A percentile compares a stretch with the other conserved stretches of the same genome.
These are phyloP conservation scores for Thereva nobilitata DNA, from an alignment of 2,888 invertebrate species.

Conservation along the genomic window DNA sequence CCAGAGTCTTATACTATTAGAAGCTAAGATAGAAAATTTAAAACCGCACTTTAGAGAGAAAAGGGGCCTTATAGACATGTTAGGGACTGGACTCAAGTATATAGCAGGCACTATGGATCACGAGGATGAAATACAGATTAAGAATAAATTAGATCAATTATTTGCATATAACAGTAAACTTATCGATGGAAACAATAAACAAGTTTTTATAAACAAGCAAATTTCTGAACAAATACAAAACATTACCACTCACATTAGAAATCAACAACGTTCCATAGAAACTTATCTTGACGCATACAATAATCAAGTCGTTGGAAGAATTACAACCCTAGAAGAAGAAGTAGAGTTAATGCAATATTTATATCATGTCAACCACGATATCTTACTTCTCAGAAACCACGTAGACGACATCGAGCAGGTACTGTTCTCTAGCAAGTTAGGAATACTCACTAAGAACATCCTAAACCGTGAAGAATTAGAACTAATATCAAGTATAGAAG, in stretches of 20 bases:
- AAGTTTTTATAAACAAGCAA: not conserved
- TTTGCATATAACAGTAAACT: constrained; percentile 3
- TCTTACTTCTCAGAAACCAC: constrained; percentile 1
- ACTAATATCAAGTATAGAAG: constrained; percentile 2
- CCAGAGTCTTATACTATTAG: constrained; percentile 4
- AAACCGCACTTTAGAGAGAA: constrained; percentile 12
- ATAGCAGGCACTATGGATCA: constrained; percentile 23
- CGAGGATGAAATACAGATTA: constrained; percentile 9
- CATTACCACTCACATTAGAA: constrained; percentile 8
- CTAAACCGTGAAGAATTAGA: not conserved
- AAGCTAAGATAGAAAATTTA: constrained; percentile 11
- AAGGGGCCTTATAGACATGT: constrained; percentile 23
- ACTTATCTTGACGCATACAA: constrained; percentile 18
- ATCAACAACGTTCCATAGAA: constrained; percentile 11
- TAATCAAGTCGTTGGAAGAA: not conserved
- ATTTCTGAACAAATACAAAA: constrained; percentile 26
- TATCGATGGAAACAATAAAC: constrained; percentile 11
- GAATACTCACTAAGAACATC: constrained; percentile 10
- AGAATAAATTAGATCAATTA: constrained; percentile 5
- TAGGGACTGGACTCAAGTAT: constrained; percentile 32
- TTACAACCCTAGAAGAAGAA: constrained; percentile 1
- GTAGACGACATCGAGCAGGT: constrained; percentile 15
- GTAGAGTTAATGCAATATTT: constrained; percentile 4
- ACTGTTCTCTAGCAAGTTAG: constrained; percentile 10
- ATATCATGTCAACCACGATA: constrained; percentile 10